Percentiles rank a stretch among this genome's conserved stretches.
Conservation (phyloP, 2,797 vertebrate genomes). For the Bradypodion ventrale region DNA sequence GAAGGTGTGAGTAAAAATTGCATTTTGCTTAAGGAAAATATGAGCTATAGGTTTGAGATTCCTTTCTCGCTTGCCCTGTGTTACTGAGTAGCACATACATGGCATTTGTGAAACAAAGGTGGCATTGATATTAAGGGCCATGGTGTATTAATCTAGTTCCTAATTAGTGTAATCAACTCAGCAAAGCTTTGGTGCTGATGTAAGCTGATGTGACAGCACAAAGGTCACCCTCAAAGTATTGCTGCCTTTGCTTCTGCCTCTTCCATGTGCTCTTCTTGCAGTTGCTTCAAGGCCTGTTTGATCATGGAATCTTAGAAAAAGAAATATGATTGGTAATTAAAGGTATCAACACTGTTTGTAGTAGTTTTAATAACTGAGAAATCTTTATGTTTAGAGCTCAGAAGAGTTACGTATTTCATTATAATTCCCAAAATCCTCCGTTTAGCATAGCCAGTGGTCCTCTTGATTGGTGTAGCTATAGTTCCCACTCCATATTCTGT, state of each 20-base stretch:
- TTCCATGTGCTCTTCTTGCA: conserved; percentile 13
- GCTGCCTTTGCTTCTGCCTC: conserved; percentile 31
- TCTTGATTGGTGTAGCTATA: too few relatives aligned
- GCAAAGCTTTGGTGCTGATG: conserved; percentile 57
- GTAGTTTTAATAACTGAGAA: background rate
- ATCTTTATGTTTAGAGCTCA: too few relatives aligned
- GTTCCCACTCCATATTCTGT: background rate
- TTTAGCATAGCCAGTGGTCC: too few relatives aligned
- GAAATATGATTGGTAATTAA: background rate
- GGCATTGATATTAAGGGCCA: conserved; percentile 48
- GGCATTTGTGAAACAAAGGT: conserved; percentile 41
- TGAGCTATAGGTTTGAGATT: background rate
- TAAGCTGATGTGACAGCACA: conserved; percentile 61
- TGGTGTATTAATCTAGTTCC: conserved; percentile 65
- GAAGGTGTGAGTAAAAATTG: background rate
- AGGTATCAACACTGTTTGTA: background rate
- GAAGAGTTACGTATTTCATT: too few relatives aligned
- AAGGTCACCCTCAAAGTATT: conserved; percentile 63
- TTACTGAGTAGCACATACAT: background rate
- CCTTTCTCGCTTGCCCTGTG: conserved; percentile 32
- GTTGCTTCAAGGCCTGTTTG: conserved; percentile 32
- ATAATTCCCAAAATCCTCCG: too few relatives aligned
- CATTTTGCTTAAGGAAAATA: background rate
- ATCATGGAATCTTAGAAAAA: conserved; percentile 31
- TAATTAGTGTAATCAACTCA: conserved; percentile 70